A percentile compares a stretch with the other conserved stretches of the same genome.
Conservation (phyloP, 2,113 vertebrate genomes). For the Hemicordylus capensis region DNA sequence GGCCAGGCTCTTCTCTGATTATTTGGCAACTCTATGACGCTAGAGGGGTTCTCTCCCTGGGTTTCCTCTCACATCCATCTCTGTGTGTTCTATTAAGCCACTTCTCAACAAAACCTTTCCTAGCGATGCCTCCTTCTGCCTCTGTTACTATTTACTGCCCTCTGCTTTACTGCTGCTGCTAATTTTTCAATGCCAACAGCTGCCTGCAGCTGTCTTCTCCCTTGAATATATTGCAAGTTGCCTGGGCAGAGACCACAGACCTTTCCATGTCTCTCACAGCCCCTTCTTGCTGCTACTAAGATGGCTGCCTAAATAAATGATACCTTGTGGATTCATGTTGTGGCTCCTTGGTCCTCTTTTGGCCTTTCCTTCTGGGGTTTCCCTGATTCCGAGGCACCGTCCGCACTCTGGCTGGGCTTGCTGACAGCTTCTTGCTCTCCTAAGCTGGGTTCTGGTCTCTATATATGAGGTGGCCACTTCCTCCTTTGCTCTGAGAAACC, state of each 20-base stretch:
- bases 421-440: not conserved
- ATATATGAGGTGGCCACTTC: not conserved
- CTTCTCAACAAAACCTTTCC: not conserved
- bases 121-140: not conserved
- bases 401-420: not conserved
- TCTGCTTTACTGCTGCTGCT: no score
- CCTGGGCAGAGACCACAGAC: not conserved
- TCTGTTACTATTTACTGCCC: not conserved
- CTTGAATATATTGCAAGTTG: not conserved
- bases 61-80: not conserved
- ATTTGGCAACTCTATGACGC: not conserved
- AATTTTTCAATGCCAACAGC: not conserved
- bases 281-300: not conserved
- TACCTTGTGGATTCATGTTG: constrained; percentile 18
- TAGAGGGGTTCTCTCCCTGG: not conserved
- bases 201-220: not conserved
- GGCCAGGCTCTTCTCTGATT: no score
- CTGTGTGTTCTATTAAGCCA: not conserved
- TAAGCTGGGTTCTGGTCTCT: not conserved
- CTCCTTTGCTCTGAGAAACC: constrained; percentile 16
- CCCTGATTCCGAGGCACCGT: not conserved
- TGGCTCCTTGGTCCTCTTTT: not conserved
- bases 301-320: not conserved
- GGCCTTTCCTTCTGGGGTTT: not conserved
- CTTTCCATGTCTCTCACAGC: no score